A percentile compares a stretch with the other conserved stretches of the same genome.
Evolutionary conservation across 2,113 vertebrate genomes (phyloP).

Genomic region (Ptilonorhynchus violaceus): DNA sequence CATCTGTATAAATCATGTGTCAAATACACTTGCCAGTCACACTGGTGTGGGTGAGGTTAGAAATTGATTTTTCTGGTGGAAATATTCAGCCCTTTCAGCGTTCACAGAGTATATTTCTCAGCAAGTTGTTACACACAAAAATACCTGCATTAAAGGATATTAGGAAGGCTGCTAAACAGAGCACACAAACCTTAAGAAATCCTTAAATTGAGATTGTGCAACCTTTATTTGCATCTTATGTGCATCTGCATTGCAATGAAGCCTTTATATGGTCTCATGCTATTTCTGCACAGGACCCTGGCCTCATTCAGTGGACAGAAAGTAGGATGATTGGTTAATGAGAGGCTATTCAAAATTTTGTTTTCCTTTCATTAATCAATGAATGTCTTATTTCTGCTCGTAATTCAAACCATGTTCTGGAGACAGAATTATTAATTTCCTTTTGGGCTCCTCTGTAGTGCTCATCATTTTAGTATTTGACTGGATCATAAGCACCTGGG

Average conservation of each 20-base stretch:
- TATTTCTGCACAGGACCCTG: background rate
- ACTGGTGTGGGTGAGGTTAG: background rate
- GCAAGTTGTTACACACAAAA: background rate
- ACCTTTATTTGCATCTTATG: background rate
- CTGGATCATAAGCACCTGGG: background rate
- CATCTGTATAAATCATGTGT: constrained; percentile 5
- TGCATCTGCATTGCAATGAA: background rate
- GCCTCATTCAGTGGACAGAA: background rate
- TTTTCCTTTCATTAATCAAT: constrained; percentile 54
- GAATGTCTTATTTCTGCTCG: constrained; percentile 7
- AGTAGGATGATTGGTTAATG: constrained; percentile 9
- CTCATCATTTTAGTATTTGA: constrained; percentile 21
- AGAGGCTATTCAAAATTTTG: constrained; percentile 34
- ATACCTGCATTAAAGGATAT: background rate
- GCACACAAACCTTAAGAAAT: background rate
- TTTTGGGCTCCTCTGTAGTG: constrained; percentile 7
- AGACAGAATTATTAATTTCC: constrained; percentile 51
- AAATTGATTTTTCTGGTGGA: background rate
- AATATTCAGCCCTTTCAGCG: background rate
- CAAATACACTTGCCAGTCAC: background rate
- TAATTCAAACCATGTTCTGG: constrained; percentile 9
- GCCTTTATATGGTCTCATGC: background rate
- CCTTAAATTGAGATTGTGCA: background rate
- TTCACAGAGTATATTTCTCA: background rate
- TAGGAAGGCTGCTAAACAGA: background rate